These are phyloP conservation scores for Parauchenoglanis punctatus DNA, from an alignment of 2,797 vertebrate genomes.

Conservation along the genomic window DNA sequence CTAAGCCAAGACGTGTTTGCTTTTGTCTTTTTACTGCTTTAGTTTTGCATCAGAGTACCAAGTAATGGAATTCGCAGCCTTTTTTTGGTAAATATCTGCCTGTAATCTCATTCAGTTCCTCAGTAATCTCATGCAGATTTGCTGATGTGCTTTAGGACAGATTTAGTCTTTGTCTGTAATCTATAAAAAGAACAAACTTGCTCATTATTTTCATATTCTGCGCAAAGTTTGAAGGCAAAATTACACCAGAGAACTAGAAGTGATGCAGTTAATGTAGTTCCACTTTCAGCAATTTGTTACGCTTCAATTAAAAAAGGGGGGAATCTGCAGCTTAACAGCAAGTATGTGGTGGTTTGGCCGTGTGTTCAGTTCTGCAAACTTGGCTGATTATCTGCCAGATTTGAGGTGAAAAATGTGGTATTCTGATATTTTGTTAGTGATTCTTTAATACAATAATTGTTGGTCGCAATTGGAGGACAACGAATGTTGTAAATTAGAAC, in stretches of 20 bases:
- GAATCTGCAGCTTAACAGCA: background rate
- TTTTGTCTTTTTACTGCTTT: background rate
- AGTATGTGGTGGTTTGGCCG: background rate
- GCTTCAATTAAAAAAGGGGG: background rate
- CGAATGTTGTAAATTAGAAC: background rate
- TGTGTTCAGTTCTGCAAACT: background rate
- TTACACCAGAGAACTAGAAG: background rate
- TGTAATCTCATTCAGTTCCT: background rate
- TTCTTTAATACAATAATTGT: background rate
- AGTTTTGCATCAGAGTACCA: background rate
- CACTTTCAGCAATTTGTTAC: background rate
- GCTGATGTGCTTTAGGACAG: background rate
- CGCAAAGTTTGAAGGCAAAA: background rate
- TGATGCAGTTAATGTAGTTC: background rate
- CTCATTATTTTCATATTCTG: background rate
- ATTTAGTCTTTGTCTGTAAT: background rate
- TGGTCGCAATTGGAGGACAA: background rate
- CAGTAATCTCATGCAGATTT: background rate
- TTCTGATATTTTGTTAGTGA: background rate
- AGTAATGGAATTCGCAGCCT: background rate
- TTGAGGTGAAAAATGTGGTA: background rate
- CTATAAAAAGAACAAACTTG: background rate
- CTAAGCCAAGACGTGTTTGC: background rate
- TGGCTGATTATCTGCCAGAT: background rate
- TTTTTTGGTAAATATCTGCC: background rate